A percentile compares a stretch with the other conserved stretches of the same genome.
Conservation (phyloP, 2,888 invertebrate species). For the Lasioglossum figueresi region DNA sequence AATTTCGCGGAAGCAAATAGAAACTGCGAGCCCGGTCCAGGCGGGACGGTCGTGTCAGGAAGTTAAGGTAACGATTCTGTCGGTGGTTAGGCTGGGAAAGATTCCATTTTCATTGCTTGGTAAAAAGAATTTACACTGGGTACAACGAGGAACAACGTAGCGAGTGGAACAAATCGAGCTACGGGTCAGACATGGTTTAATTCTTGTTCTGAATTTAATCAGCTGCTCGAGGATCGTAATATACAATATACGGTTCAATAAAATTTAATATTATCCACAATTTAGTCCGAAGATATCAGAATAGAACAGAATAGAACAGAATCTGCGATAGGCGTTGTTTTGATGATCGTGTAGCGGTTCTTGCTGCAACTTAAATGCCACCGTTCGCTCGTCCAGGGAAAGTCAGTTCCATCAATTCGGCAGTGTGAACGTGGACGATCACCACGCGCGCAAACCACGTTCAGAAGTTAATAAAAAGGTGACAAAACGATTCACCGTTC, state of each 20-base stretch:
- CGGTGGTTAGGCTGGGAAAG: not conserved
- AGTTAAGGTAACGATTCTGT: not conserved
- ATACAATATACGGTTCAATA: too few relatives aligned
- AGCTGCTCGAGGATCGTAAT: not conserved
- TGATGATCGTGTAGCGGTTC: not conserved
- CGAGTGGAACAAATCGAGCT: not conserved
- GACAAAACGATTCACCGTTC: slow-evolving; percentile 27
- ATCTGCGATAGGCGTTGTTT: too few relatives aligned
- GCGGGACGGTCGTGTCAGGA: slow-evolving; percentile 30
- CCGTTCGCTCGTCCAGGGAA: not conserved
- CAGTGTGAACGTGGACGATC: not conserved
- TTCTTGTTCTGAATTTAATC: not conserved
- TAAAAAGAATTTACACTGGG: not conserved
- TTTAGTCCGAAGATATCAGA: too few relatives aligned
- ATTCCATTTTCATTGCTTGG: not conserved
- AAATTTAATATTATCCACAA: too few relatives aligned
- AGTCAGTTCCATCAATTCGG: not conserved
- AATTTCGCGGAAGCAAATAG: slow-evolving; percentile 32
- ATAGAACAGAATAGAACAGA: too few relatives aligned
- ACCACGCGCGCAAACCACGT: not conserved
- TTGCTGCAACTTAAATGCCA: not conserved
- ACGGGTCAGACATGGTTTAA: not conserved
- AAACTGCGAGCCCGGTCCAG: not conserved
- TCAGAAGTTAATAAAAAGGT: slow-evolving; percentile 32
- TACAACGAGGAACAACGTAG: not conserved